Evolutionary conservation across 2,113 vertebrate genomes (phyloP), one percentile per base, ranked within the genome.

Genomic region (Cariama cristata): DNA sequence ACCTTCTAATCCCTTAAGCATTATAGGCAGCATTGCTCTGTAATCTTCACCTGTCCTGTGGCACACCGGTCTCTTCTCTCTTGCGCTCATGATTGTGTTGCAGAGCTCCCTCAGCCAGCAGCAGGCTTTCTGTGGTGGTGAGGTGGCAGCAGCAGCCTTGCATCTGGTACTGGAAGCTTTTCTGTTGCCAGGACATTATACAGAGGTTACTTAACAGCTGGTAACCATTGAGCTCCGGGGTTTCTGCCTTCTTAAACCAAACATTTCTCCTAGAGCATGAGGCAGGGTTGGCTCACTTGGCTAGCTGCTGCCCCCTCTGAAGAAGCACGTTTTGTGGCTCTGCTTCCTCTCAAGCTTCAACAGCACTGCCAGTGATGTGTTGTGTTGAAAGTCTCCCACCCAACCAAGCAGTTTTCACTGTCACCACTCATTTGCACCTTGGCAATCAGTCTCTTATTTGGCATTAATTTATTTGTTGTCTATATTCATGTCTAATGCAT

Each of bases 381-480:
- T 76, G 58, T 83, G 72, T 63, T 76, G 40, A 7, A 55, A 74
- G 67, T 50, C 42, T 79, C 69, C 24, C 35, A 75, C 73, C 35
- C 40, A 55, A 32, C 38, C n/a, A 27, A 58, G 74, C 47, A 86
- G 64, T 84, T 86, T 18, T 27, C 40, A 33, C 59, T 62, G 63
- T 85, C 35, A 49, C 77, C 9, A 17, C 42, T 93, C 49, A 50
- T 81, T 94, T 85, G 88, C 83, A 93, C 96, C 81, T 93, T 96
- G 53, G 91, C 86, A 85, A 93, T 95, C 88, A 80, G 59, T 86
- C 63, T 80, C 80, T 97, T 55, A 33, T 92, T 81, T 89, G 93
- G 80, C 53, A 66, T 97, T 98, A 98, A 98, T 97, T 98, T 98
- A 98, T 98, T 98, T 96, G 81, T 94, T 94, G 66, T 95, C 87